Percentiles rank a stretch among this genome's conserved stretches.
Evolutionary conservation across 2,797 vertebrate genomes (phyloP).

Genomic region (Odontamblyopus rebecca): DNA sequence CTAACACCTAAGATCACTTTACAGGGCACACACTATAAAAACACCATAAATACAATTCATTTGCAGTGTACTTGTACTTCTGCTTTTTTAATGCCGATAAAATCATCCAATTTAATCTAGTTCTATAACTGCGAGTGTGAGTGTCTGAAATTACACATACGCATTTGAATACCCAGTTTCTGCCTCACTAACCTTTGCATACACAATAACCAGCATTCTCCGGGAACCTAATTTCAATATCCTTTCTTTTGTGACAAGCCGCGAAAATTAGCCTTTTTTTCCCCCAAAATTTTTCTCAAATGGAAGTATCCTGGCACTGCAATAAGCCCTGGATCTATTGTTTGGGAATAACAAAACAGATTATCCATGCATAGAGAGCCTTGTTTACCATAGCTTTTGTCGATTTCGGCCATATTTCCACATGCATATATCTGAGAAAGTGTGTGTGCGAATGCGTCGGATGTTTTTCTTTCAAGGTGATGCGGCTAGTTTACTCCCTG

Average conservation of each 20-base stretch:
- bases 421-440: constrained; percentile 32
- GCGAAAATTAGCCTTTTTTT: constrained; percentile 12
- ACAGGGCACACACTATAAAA: too few relatives aligned
- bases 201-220: neutral
- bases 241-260: neutral
- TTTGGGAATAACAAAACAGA: constrained; percentile 49
- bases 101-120: neutral
- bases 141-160: neutral
- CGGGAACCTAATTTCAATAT: constrained; percentile 6
- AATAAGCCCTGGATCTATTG: constrained; percentile 27
- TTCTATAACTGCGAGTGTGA: neutral
- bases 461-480: constrained; percentile 63
- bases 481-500: constrained; percentile 55
- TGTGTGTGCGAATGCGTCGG: constrained; percentile 36
- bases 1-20: too few relatives aligned
- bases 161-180: neutral
- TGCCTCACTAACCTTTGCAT: constrained; percentile 9
- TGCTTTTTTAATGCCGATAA: neutral
- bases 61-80: neutral
- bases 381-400: constrained; percentile 48
- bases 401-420: constrained; percentile 34
- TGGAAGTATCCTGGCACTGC: constrained; percentile 9
- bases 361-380: constrained; percentile 43
- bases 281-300: constrained; percentile 29
- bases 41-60: too few relatives aligned